Evolutionary conservation across 37 sponge, comb jelly and placozoan species (phyloP).

Genomic region (Hexactinellida sp.): DNA sequence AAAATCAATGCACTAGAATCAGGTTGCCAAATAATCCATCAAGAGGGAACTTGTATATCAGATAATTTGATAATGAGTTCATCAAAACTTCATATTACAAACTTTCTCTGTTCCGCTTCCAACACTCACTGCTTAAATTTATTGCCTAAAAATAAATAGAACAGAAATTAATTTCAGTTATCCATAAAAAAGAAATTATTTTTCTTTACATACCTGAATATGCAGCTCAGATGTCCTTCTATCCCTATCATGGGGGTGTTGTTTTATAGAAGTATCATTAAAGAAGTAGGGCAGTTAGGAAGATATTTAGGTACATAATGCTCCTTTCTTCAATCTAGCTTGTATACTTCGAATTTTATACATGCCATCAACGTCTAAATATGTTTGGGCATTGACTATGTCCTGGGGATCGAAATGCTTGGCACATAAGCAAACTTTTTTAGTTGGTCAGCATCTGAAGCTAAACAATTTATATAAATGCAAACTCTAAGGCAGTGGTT

Average conservation of each 20-base stretch:
- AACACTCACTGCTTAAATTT: neutral
- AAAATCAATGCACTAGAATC: neutral
- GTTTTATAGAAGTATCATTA: neutral
- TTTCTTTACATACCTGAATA: neutral
- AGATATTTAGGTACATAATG: neutral
- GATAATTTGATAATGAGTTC: neutral
- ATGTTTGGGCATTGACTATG: neutral
- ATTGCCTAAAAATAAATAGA: neutral
- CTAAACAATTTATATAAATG: too few species aligned
- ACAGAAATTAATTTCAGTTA: neutral
- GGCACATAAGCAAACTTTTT: neutral
- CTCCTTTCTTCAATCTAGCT: constrained; percentile 17
- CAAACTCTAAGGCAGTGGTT: too few species aligned
- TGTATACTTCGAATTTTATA: neutral
- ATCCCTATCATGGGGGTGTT: neutral
- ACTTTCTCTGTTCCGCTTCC: neutral
- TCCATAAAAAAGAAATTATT: neutral
- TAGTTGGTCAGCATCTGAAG: neutral
- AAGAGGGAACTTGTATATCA: neutral
- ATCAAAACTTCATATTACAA: neutral
- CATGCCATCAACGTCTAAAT: neutral
- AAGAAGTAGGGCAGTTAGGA: neutral
- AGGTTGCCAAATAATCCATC: neutral
- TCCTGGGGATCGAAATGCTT: neutral
- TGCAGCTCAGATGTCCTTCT: neutral